Percentiles rank a stretch among this genome's conserved stretches.
Conservation (phyloP, 2,113 vertebrate species). For the Pterocles burchelli region DNA sequence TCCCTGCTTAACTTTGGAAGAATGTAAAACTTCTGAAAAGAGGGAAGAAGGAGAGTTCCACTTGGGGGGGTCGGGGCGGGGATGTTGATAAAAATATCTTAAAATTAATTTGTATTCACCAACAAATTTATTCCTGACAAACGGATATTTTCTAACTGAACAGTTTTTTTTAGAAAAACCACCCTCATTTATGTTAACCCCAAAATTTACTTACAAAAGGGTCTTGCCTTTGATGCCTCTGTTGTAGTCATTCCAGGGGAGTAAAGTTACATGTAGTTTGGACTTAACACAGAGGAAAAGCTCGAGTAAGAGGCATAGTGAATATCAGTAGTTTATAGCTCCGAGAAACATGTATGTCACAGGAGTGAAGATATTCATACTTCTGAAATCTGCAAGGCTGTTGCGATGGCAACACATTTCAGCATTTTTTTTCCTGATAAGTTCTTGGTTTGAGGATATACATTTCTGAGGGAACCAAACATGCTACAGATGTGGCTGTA, state of each 20-base stretch:
- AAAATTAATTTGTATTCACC: neutral
- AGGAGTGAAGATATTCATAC: neutral
- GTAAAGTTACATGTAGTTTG: fast-evolving
- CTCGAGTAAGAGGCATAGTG: neutral
- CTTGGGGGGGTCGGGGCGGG: no score
- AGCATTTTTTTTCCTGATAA: neutral
- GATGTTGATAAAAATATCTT: neutral
- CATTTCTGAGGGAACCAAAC: neutral
- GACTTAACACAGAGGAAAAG: neutral
- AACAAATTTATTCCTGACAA: neutral
- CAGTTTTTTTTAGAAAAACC: neutral
- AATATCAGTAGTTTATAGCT: neutral
- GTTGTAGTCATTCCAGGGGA: neutral
- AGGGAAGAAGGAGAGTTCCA: neutral
- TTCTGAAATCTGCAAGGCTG: neutral
- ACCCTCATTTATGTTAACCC: neutral
- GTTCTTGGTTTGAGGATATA: neutral
- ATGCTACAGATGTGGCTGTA: neutral
- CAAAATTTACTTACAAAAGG: neutral
- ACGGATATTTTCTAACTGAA: neutral
- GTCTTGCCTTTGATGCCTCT: neutral
- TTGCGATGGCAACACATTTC: neutral
- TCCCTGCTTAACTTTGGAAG: neutral
- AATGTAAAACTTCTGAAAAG: neutral
- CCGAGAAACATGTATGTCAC: neutral